Evolutionary conservation across 2,797 vertebrate genomes (phyloP).

Genomic region (Threskiornis aethiopicus): DNA sequence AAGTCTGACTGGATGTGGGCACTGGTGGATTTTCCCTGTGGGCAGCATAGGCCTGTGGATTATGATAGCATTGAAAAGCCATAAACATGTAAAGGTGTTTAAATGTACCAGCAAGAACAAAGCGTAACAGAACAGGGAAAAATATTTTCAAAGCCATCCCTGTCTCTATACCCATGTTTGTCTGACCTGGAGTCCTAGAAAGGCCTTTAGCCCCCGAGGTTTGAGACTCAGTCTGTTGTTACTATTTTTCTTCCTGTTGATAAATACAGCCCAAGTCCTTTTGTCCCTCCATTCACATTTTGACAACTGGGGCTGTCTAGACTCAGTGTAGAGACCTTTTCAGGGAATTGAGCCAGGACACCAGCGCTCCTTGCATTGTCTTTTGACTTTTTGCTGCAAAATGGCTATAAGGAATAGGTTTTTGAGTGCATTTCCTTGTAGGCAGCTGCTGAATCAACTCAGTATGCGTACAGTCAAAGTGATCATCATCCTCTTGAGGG

Average conservation of each 20-base stretch:
- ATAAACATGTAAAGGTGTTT: background rate
- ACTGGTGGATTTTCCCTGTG: background rate
- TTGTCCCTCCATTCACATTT: background rate
- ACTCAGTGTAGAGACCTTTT: background rate
- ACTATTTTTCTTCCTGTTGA: background rate
- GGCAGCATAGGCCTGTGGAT: background rate
- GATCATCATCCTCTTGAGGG: background rate
- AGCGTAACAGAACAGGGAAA: background rate
- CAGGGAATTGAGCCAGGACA: background rate
- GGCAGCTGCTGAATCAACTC: background rate
- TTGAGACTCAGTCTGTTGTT: background rate
- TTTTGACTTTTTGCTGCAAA: conserved; percentile 2
- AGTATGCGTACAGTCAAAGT: background rate
- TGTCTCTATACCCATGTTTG: background rate
- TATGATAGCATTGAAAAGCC: background rate
- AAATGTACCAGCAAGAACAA: background rate
- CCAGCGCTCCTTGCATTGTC: background rate
- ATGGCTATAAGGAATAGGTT: background rate
- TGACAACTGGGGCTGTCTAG: background rate
- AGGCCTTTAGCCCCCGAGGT: background rate
- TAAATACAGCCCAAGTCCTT: background rate
- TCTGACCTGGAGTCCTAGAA: background rate
- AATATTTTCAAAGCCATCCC: background rate
- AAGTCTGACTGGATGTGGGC: background rate
- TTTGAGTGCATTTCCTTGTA: background rate